Percentiles rank a stretch among this genome's conserved stretches.
Conservation (phyloP, 2,797 vertebrate genomes). For the Microchirus variegatus region DNA sequence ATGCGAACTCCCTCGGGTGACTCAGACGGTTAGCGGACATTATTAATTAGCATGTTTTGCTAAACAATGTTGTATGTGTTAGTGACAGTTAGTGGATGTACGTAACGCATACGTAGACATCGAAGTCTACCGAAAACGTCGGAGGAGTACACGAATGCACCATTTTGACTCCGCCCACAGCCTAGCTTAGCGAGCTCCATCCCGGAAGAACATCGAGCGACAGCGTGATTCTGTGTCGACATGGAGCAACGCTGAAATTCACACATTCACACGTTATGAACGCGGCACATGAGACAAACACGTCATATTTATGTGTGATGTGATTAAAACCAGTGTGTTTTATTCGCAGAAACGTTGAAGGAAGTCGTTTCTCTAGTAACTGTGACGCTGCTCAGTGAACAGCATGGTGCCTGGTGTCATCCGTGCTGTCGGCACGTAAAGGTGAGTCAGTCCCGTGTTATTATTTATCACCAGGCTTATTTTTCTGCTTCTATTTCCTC, state of each 20-base stretch:
- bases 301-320: background rate
- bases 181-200: background rate
- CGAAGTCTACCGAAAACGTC: too few relatives aligned
- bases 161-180: background rate
- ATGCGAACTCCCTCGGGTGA: too few relatives aligned
- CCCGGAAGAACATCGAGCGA: slow-evolving; percentile 69
- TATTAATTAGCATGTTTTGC: too few relatives aligned
- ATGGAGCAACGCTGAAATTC: background rate
- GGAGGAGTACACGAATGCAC: background rate
- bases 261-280: background rate
- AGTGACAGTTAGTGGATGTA: too few relatives aligned
- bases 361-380: background rate
- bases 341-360: background rate
- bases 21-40: too few relatives aligned
- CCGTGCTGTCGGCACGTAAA: slow-evolving; percentile 9
- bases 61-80: too few relatives aligned
- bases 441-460: slow-evolving; percentile 27
- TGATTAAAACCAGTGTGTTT: background rate
- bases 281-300: rapidly evolving
- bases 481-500: too few relatives aligned
- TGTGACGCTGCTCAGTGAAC: background rate
- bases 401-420: slow-evolving; percentile 21
- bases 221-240: slow-evolving; percentile 33
- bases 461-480: background rate
- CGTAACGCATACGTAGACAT: too few relatives aligned